Conservation (phyloP, 2,113 vertebrate genomes). For the Stigmatopora nigra region DNA sequence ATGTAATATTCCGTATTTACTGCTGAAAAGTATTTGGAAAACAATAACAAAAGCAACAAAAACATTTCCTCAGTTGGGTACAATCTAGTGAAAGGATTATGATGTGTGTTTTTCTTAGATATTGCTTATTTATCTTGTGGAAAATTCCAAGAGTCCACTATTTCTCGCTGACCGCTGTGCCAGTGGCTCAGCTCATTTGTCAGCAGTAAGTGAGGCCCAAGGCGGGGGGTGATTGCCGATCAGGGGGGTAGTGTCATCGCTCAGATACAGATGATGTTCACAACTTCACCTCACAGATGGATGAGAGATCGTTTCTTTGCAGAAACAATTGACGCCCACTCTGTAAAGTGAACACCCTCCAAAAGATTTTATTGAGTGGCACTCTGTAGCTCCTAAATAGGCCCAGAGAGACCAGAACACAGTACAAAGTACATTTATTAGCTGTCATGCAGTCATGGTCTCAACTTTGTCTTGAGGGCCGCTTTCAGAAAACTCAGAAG, state of each 20-base stretch:
- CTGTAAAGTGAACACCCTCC: not conserved
- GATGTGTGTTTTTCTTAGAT: slow-evolving; percentile 7
- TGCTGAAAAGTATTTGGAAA: too few species aligned
- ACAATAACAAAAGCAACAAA: too few species aligned
- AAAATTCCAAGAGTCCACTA: slow-evolving; percentile 17
- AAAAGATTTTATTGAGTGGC: slow-evolving; percentile 11
- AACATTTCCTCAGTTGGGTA: not conserved
- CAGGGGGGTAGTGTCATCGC: not conserved
- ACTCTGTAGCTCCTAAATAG: not conserved
- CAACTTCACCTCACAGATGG: slow-evolving; percentile 25
- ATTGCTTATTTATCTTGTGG: not conserved
- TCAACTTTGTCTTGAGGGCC: too few species aligned
- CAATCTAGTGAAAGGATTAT: not conserved
- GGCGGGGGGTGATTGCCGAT: not conserved
- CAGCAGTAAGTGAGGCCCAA: slow-evolving; percentile 33
- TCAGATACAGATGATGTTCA: slow-evolving; percentile 37
- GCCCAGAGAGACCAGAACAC: not conserved
- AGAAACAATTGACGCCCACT: slow-evolving; percentile 17
- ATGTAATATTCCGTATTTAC: too few species aligned
- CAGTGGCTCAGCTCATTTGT: slow-evolving; percentile 55
- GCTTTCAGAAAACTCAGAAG: not conserved
- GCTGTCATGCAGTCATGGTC: not conserved
- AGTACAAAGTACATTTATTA: not conserved
- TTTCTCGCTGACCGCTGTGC: slow-evolving; percentile 34
- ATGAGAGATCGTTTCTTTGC: slow-evolving; percentile 25